A percentile compares a stretch with the other conserved stretches of the same genome.
These are phyloP conservation scores for Tangara arthus DNA, from an alignment of 2,797 vertebrate genomes.

Conservation along the genomic window DNA sequence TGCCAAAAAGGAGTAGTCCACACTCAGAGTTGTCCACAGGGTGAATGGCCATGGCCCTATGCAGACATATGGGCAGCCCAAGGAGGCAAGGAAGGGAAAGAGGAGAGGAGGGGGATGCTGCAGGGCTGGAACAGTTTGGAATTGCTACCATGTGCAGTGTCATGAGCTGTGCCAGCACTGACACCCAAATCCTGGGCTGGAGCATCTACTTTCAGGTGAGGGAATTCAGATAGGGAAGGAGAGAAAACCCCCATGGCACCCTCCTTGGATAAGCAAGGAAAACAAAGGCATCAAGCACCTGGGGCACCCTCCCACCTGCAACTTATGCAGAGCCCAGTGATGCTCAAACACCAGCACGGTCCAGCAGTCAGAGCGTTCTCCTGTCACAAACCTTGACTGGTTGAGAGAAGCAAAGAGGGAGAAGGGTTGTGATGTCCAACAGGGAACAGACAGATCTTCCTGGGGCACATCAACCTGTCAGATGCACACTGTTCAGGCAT, in stretches of 20 bases:
- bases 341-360: rapidly evolving
- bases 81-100: background rate
- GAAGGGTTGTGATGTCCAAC: background rate
- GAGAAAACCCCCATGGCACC: background rate
- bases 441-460: background rate
- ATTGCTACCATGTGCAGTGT: rapidly evolving
- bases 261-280: background rate
- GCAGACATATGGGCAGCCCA: rapidly evolving
- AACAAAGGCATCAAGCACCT: background rate
- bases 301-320: background rate
- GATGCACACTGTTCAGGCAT: background rate
- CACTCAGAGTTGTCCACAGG: background rate
- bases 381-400: background rate
- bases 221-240: background rate
- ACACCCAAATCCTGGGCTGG: background rate
- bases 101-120: background rate
- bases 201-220: background rate
- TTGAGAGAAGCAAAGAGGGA: background rate
- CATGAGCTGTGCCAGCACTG: background rate
- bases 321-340: background rate
- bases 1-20: background rate
- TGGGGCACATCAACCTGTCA: background rate
- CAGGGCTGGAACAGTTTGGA: background rate
- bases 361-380: background rate
- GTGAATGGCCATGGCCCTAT: rapidly evolving